These are phyloP conservation scores for Ophion slaviceki DNA, from an alignment of 2,888 invertebrate genomes.

Conservation along the genomic window DNA sequence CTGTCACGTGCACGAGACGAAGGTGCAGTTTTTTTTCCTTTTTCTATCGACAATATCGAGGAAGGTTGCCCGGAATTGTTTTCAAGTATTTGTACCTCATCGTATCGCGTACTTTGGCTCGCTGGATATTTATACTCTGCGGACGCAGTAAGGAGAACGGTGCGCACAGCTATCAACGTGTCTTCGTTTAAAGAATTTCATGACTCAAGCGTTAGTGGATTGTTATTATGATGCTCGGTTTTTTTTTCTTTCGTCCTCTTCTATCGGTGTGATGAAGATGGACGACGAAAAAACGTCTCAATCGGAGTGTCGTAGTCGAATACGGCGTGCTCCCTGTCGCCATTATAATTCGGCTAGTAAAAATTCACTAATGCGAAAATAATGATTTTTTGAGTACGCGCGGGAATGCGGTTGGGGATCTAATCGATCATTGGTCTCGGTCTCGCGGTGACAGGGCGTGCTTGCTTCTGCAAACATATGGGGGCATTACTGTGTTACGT, in stretches of 20 bases:
- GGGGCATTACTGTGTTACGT: background rate
- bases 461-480: slow-evolving; percentile 18
- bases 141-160: slow-evolving; percentile 3
- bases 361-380: slow-evolving; percentile 47
- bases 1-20: background rate
- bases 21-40: background rate
- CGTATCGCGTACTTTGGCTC: slow-evolving; percentile 1
- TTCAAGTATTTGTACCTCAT: slow-evolving; percentile 21
- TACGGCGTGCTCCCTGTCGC: background rate
- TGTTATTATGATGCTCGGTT: slow-evolving; percentile 3
- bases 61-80: background rate
- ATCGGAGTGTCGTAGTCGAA: background rate
- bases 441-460: slow-evolving; percentile 19
- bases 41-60: background rate
- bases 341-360: slow-evolving; percentile 5
- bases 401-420: background rate
- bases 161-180: slow-evolving; percentile 10
- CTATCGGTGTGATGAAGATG: background rate
- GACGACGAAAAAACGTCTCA: slow-evolving; percentile 12
- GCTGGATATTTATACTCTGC: slow-evolving; percentile 18
- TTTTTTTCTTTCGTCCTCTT: background rate
- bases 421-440: slow-evolving; percentile 28
- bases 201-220: slow-evolving; percentile 34
- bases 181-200: slow-evolving; percentile 11
- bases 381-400: slow-evolving; percentile 33